Conservation (phyloP, 2,113 vertebrate genomes). For the Thryonomys swinderianus region DNA sequence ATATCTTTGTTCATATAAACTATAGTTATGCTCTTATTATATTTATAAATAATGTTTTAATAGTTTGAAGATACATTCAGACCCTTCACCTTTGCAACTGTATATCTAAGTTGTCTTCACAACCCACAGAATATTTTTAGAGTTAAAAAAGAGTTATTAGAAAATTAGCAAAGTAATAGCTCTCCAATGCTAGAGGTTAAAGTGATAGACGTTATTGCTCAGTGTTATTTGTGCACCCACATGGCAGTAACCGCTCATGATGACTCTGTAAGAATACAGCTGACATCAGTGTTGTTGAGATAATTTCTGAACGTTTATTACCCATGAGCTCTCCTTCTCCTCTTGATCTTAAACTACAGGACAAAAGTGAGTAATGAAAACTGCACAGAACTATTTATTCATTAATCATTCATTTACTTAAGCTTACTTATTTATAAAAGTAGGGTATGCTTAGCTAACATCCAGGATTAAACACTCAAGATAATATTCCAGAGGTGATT, state of each 20-base stretch:
- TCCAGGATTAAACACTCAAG: background rate
- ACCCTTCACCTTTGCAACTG: too few species aligned
- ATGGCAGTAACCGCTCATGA: background rate
- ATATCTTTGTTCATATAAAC: background rate
- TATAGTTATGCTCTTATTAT: background rate
- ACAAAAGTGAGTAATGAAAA: background rate
- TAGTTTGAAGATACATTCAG: background rate
- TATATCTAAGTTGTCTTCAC: background rate
- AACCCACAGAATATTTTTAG: background rate
- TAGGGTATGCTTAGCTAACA: background rate
- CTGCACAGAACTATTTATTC: background rate
- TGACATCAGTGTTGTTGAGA: background rate
- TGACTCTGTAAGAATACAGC: background rate
- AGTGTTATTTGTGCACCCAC: background rate
- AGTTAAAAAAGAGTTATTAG: background rate
- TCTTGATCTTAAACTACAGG: background rate
- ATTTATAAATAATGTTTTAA: background rate
- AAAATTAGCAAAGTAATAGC: background rate
- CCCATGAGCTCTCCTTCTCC: background rate
- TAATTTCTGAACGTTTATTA: background rate
- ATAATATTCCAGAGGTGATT: background rate
- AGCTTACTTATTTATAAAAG: background rate
- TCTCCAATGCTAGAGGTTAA: background rate
- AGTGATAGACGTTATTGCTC: background rate
- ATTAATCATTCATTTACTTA: background rate